Conservation (phyloP, 2,113 vertebrate species). For the Takifugu flavidus region DNA sequence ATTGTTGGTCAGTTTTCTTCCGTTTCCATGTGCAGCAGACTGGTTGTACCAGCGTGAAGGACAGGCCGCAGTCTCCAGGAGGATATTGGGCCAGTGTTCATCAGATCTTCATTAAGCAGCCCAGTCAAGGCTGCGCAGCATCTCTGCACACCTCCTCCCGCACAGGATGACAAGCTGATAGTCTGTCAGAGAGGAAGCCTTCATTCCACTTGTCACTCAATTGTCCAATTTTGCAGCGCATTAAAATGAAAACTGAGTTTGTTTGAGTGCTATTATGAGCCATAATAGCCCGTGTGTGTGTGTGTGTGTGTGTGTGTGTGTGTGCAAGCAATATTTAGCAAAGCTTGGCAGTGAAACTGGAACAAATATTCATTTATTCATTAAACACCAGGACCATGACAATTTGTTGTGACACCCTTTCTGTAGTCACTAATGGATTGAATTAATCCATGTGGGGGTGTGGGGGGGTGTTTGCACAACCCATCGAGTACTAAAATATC, state of each 20-base stretch:
- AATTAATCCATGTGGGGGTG: conserved; percentile 66
- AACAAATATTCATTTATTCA: conserved; percentile 83
- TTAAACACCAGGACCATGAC: conserved; percentile 70
- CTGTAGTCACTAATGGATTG: conserved; percentile 71
- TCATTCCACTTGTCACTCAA: conserved; percentile 65
- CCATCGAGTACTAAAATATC: too few relatives aligned
- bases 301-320: conserved; percentile 12
- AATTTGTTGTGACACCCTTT: conserved; percentile 71
- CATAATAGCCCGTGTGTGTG: conserved; percentile 33
- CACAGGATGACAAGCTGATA: conserved; percentile 58
- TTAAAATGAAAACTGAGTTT: conserved; percentile 59
- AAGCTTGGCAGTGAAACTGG: conserved; percentile 48
- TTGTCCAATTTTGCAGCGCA: conserved; percentile 54
- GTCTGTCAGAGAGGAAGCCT: conserved; percentile 50
- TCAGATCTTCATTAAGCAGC: conserved; percentile 50
- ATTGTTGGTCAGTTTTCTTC: conserved; percentile 13
- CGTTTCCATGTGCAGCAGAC: not conserved
- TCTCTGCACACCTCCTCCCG: conserved; percentile 34
- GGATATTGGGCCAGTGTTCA: conserved; percentile 67
- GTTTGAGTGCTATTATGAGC: conserved; percentile 50
- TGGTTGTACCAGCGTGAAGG: conserved; percentile 53
- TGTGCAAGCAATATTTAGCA: conserved; percentile 13
- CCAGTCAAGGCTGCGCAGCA: conserved; percentile 45
- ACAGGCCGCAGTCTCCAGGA: conserved; percentile 63
- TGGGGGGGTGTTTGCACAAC: not conserved